Conservation (phyloP, 1,140 invertebrate species). For the Leptinotarsa undecemlineata region DNA sequence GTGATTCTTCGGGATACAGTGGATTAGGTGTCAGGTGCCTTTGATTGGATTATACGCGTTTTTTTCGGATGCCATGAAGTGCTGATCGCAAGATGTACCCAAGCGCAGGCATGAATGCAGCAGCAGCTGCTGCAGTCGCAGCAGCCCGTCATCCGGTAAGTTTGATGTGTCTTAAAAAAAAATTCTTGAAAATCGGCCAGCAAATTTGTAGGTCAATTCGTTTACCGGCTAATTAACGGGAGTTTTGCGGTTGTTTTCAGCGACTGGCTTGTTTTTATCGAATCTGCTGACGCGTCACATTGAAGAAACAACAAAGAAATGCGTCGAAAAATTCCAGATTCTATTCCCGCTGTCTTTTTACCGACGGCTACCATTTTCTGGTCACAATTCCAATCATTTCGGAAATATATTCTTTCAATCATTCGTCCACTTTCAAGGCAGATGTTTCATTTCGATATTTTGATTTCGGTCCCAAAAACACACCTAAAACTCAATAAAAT, state of each 20-base stretch:
- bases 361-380: no score
- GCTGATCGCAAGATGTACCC: conserved; percentile 61
- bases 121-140: conserved; percentile 61
- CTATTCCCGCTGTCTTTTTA: no score
- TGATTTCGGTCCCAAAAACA: no score
- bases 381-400: no score
- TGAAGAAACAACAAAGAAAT: no score
- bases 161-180: neutral
- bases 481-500: no score
- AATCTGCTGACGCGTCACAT: no score
- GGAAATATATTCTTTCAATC: no score
- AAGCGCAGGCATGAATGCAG: conserved; percentile 64
- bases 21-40: conserved; percentile 6
- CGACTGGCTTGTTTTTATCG: neutral
- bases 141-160: conserved; percentile 64
- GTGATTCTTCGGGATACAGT: conserved; percentile 10
- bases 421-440: no score
- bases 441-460: no score
- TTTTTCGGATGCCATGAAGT: conserved; percentile 41
- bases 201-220: neutral
- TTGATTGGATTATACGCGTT: conserved; percentile 19
- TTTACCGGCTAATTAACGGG: neutral
- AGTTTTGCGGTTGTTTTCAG: neutral
- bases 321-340: no score
- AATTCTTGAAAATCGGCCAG: neutral